Conservation (phyloP, 2,797 vertebrate genomes). For the Morus bassanus region DNA sequence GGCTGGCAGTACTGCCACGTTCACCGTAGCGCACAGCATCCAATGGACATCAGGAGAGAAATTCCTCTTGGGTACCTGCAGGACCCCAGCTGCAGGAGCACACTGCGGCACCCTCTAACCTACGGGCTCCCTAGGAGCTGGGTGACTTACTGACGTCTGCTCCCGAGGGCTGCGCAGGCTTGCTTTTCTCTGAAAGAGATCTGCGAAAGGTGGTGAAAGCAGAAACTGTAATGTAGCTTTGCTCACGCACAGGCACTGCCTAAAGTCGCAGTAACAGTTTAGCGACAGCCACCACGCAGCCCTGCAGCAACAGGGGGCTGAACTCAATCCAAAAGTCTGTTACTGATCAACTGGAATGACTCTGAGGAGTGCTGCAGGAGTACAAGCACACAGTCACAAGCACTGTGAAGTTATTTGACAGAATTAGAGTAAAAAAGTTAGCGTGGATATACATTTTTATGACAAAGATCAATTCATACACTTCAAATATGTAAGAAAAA, state of each 20-base stretch:
- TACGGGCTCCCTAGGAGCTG: neutral
- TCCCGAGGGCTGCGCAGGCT: neutral
- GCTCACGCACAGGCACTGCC: accelerated
- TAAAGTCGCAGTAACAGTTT: accelerated
- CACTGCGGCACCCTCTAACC: neutral
- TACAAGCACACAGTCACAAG: neutral
- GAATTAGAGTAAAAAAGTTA: neutral
- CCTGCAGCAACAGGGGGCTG: neutral
- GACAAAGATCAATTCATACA: neutral
- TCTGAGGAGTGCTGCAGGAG: neutral
- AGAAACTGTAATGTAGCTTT: neutral
- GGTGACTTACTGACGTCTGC: neutral
- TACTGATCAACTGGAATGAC: neutral
- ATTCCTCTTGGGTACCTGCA: neutral
- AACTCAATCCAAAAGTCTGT: neutral
- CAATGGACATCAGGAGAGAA: neutral
- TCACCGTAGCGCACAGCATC: neutral
- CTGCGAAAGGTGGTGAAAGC: neutral
- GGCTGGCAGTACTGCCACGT: neutral
- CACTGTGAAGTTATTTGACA: neutral
- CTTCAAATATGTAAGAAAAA: neutral
- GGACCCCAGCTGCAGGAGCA: neutral
- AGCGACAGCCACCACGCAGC: neutral
- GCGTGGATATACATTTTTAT: neutral
- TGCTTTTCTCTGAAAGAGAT: neutral